Base-by-base conservation (phyloP, 2,113 vertebrate species). In the Macquaria australasica region DNA sequence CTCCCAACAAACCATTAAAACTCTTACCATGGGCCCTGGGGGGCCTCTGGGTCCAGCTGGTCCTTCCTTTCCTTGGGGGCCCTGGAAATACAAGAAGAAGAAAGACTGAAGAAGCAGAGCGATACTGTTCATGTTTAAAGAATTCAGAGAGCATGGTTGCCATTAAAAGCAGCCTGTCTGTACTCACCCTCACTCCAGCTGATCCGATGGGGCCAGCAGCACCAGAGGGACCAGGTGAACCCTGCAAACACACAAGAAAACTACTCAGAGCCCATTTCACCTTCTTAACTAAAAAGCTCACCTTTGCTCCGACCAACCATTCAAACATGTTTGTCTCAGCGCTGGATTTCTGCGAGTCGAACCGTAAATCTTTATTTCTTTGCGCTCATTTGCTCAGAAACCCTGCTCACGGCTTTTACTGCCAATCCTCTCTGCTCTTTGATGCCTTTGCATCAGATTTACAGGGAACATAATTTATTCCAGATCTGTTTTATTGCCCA, bases 21-120 rank as follows among this genome's bases (percentile, higher is more conserved):
- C 14, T 62, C 93, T 96, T 96, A 99, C 98, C 96, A 96, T 96
- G 78, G 97, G 95, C 59, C 98, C 98, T 20, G 96, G 92, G 3
- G 97, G 97, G 37, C 98, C 98, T 95, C 97, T 95, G 74, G 97
- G 97, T 92, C 98, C 98, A 39, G 95, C 86, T 2, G 96, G 78
- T 81, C 98, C 98, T 62, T 99, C 97, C 93, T 99, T 99, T 87
- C 98, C 98, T 88, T 92, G 96, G 84, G 98, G 99, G 56, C 98
- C 98, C 98, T 99, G 67, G n/a, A 91, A 92, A 62, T 0, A 94
- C 81, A 90, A 85, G 43, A 86, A 2, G 1, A 28, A 8, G 1
- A 75, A 28, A 8, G 1, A 73, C 18, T 88, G 23, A 90, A 51
- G 55, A 72, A 21, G 69, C 34, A 79, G 62, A 70, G 31, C 9